phyloP scores from a whole-genome alignment of 2,113 vertebrate genomes.

The Triplophysa rosa region DNA sequence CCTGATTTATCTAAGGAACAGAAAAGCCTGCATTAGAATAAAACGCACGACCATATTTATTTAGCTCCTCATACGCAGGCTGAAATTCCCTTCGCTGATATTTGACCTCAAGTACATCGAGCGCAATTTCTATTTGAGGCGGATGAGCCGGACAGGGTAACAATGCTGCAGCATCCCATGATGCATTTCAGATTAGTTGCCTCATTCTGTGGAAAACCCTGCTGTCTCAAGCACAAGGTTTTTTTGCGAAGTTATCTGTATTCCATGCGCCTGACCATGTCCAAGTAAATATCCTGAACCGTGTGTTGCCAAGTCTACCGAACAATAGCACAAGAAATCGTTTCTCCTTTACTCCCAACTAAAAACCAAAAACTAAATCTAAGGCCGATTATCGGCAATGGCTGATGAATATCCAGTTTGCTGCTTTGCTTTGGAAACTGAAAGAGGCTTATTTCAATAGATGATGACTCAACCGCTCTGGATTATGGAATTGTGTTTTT shows the following conservation, averaged over 20 bases:
- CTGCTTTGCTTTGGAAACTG: conserved; percentile 54
- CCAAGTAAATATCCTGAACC: conserved; percentile 45
- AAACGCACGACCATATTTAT: background rate
- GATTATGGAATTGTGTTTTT: conserved; percentile 66
- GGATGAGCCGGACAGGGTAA: conserved; percentile 25
- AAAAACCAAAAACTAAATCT: conserved; percentile 52
- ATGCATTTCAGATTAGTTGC: conserved; percentile 48
- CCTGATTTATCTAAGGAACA: background rate
- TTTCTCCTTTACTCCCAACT: conserved; percentile 51
- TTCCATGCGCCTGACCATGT: conserved; percentile 50
- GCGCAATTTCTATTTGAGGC: conserved; percentile 20
- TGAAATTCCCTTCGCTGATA: conserved; percentile 1
- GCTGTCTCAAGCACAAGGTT: conserved; percentile 43
- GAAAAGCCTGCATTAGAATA: background rate
- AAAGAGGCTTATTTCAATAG: conserved; percentile 66
- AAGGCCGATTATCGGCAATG: conserved; percentile 50
- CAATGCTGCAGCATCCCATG: conserved; percentile 34
- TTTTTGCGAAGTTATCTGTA: conserved; percentile 48
- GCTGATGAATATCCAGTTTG: conserved; percentile 58
- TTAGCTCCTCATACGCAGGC: background rate
- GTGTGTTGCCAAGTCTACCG: conserved; percentile 37
- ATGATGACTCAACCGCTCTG: conserved; percentile 67
- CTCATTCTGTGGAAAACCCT: conserved; percentile 45
- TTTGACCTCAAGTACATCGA: conserved; percentile 14
- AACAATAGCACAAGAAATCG: conserved; percentile 45